A percentile compares a stretch with the other conserved stretches of the same genome.
These are phyloP conservation scores for Serilophus lunatus DNA, from an alignment of 2,113 vertebrate genomes.

Conservation along the genomic window DNA sequence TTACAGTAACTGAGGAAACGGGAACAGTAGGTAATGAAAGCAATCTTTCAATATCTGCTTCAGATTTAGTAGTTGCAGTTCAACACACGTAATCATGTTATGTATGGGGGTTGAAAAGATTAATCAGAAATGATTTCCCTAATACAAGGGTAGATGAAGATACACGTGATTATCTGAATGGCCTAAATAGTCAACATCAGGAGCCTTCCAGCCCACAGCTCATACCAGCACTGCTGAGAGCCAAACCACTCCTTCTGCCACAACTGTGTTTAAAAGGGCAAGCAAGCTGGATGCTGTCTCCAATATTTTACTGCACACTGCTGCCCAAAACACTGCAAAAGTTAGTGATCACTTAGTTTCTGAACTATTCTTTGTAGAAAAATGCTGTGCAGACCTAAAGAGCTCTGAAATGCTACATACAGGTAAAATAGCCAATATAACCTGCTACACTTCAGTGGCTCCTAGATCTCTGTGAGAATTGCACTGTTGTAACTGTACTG, in stretches of 20 bases:
- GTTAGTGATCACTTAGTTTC: background rate
- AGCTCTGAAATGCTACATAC: background rate
- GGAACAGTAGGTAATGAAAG: conserved; percentile 30
- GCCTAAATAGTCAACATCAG: background rate
- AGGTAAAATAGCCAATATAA: background rate
- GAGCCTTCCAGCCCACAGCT: background rate
- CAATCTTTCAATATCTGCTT: conserved; percentile 18
- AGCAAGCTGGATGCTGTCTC: background rate
- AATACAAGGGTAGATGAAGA: background rate
- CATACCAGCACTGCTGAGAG: background rate
- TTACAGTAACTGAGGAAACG: background rate
- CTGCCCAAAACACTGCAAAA: background rate
- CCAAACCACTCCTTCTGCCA: background rate
- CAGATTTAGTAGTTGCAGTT: background rate
- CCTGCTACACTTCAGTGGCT: background rate
- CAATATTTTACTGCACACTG: background rate
- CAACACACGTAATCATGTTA: background rate
- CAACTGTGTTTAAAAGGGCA: background rate
- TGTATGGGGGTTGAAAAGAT: background rate
- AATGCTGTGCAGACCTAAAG: background rate
- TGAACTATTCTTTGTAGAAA: background rate
- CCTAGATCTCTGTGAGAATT: background rate
- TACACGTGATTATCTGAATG: background rate
- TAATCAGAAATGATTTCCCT: background rate
- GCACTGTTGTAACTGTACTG: background rate